Conservation (phyloP, 1,140 invertebrate species). For the Gonioctena quinquepunctata region DNA sequence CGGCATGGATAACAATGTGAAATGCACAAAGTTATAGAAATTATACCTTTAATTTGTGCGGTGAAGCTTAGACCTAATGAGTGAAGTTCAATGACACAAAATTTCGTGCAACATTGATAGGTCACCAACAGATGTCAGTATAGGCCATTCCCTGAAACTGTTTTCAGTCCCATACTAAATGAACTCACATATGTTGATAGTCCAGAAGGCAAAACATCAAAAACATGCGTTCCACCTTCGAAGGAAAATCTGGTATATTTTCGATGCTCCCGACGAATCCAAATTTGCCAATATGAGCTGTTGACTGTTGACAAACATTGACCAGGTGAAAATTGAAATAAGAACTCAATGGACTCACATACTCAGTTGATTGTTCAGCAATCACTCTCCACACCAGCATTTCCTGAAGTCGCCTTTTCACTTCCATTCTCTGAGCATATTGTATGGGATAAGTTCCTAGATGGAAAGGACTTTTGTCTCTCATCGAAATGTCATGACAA, state of each 20-base stretch:
- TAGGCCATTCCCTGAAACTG: not conserved
- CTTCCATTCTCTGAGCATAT: not conserved
- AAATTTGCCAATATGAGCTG: conserved; percentile 19
- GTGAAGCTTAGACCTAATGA: too few relatives aligned
- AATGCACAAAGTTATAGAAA: too few relatives aligned
- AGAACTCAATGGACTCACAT: not conserved
- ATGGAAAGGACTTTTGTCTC: not conserved
- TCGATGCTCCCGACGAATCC: conserved; percentile 20
- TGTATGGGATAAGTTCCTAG: not conserved
- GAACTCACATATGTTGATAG: not conserved
- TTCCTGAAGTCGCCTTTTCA: not conserved
- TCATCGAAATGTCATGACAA: not conserved
- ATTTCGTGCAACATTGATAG: too few relatives aligned
- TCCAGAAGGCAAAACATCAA: conserved; percentile 7
- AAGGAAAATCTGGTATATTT: conserved; percentile 14
- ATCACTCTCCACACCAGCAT: not conserved
- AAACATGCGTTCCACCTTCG: conserved; percentile 14
- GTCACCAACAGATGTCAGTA: too few relatives aligned
- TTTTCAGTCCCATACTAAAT: conserved; percentile 31
- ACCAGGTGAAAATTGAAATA: not conserved
- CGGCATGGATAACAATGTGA: too few relatives aligned
- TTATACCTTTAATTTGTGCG: too few relatives aligned
- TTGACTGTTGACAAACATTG: conserved; percentile 5
- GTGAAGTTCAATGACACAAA: too few relatives aligned
- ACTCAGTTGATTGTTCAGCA: not conserved